Base-by-base conservation (phyloP, 2,797 vertebrate species). In the Ambastaia sidthimunki region DNA sequence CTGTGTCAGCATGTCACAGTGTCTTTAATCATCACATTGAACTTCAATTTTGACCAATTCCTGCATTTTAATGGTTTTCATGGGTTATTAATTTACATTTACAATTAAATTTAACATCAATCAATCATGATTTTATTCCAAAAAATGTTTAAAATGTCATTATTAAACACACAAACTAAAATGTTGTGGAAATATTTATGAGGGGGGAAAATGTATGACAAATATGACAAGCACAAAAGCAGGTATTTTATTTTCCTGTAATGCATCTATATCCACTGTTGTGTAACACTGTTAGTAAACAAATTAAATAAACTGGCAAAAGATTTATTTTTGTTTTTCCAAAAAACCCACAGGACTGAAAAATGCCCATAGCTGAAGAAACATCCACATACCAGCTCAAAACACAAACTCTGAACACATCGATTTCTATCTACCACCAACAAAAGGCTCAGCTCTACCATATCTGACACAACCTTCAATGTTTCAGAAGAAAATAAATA, bases 381-480 rank as follows among this genome's bases (percentile, higher is more conserved):
- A 25, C 7, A 28, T 6, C 23, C n/a, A n/a, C n/a, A n/a, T n/a
- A n/a, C n/a, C 59, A 52, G 48, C 34, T 34, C 54, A 60, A 34
- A 59, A 60, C 41, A 7, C 12, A 65, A 55, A 21, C 48, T 31
- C 55, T 54, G 41, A 28, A 71, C 10, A 9, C 47, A 79, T 65
- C 4, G 69, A 79, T 72, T 71, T 54, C 16, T 69, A 18, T 55
- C 47, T 31, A 63, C 44, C 59, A 63, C 71, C 70, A 79, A 57
- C 77, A 66, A 65, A 70, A 34, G 6, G 21, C 31, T 69, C 25
- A 3, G 5, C 66, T 47, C 71, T 25, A 72, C 70, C 62, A 82
- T n/a, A 70, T 44, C 80, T 71, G 74, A 68, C 66, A 60, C 78
- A 78, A 81, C 83, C 83, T 84, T 84, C 83, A 76, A 44, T 78